These are phyloP conservation scores for Catharus minimus DNA, from an alignment of 2,113 vertebrate species.

Conservation along the genomic window DNA sequence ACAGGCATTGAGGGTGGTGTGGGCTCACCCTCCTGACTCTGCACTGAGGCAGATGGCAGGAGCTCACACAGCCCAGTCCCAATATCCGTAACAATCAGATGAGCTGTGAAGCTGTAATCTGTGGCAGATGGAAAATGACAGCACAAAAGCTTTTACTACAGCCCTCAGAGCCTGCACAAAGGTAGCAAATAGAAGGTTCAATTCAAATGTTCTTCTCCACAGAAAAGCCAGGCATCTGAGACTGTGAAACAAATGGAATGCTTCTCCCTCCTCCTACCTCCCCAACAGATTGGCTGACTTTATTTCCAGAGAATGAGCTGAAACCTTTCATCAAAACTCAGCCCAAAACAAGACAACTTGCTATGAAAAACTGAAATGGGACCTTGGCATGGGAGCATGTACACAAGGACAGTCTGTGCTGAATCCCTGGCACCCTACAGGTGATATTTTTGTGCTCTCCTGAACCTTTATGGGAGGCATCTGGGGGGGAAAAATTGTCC, in stretches of 20 bases:
- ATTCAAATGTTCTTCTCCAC: not conserved
- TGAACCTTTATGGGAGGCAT: not conserved
- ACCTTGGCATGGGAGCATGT: not conserved
- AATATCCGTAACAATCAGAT: not conserved
- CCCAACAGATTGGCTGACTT: not conserved
- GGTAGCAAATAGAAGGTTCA: not conserved
- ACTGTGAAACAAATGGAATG: not conserved
- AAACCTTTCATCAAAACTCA: not conserved
- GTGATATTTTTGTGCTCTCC: not conserved
- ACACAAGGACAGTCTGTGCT: not conserved
- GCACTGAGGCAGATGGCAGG: slow-evolving; percentile 25
- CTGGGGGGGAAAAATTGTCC: not conserved
- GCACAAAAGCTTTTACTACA: slow-evolving; percentile 14
- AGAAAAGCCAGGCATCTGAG: not conserved
- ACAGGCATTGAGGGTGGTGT: not conserved
- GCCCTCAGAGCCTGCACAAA: slow-evolving; percentile 10
- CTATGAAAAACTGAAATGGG: not conserved
- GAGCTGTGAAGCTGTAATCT: slow-evolving; percentile 23
- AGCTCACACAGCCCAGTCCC: slow-evolving; percentile 7
- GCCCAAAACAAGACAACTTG: not conserved
- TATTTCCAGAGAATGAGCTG: not conserved
- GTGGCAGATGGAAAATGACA: slow-evolving; percentile 55
- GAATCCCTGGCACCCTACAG: not conserved
- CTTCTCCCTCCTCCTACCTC: not conserved
- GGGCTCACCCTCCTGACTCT: not conserved